Evolutionary conservation across 2,797 vertebrate genomes (phyloP).

Genomic region (Danio tinwini): DNA sequence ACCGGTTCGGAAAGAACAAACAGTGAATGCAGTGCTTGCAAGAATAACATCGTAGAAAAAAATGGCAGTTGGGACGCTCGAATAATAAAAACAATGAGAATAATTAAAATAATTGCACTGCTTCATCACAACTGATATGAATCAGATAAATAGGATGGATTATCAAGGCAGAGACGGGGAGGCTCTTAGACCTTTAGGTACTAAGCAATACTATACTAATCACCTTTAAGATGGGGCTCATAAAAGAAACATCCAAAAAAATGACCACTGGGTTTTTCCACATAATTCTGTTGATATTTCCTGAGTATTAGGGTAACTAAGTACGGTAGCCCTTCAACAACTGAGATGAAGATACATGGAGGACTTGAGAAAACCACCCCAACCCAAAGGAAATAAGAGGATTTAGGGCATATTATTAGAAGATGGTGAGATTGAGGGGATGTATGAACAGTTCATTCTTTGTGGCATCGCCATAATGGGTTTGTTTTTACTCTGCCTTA

Average conservation of each 20-base stretch:
- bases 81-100: slow-evolving; percentile 58
- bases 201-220: slow-evolving; percentile 28
- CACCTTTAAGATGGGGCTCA: background rate
- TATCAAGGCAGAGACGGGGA: slow-evolving; percentile 50
- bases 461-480: slow-evolving; percentile 55
- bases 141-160: slow-evolving; percentile 60
- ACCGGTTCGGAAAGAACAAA: slow-evolving; percentile 76
- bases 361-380: slow-evolving; percentile 43
- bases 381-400: slow-evolving; percentile 57
- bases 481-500: background rate
- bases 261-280: slow-evolving; percentile 6
- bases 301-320: slow-evolving; percentile 69
- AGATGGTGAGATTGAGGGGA: slow-evolving; percentile 24
- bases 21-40: slow-evolving; percentile 82
- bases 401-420: slow-evolving; percentile 52
- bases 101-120: slow-evolving; percentile 81
- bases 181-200: slow-evolving; percentile 27
- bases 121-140: slow-evolving; percentile 80
- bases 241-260: background rate
- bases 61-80: slow-evolving; percentile 60
- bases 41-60: slow-evolving; percentile 65
- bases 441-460: slow-evolving; percentile 56
- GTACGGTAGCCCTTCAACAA: slow-evolving; percentile 76
- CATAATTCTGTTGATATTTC: slow-evolving; percentile 66
- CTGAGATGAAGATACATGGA: slow-evolving; percentile 66